Evolutionary conservation across 2,113 vertebrate species (phyloP).

Genomic region (Pantherophis guttatus): DNA sequence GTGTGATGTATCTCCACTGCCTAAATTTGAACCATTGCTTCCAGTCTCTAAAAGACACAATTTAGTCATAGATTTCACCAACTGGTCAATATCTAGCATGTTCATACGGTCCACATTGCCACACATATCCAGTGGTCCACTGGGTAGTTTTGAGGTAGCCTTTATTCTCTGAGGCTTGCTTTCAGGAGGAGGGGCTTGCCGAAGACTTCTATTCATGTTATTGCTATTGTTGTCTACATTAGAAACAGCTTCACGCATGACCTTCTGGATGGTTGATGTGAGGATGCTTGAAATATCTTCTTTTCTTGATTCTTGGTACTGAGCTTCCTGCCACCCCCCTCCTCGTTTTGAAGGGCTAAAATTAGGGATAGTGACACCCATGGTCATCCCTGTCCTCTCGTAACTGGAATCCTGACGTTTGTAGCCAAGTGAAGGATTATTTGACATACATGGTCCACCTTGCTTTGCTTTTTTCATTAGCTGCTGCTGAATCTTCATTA

Average conservation of each 20-base stretch:
- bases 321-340: conserved; percentile 23
- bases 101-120: conserved; percentile 55
- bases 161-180: conserved; percentile 18
- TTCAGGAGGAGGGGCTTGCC: not conserved
- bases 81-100: conserved; percentile 53
- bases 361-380: conserved; percentile 30
- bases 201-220: conserved; percentile 39
- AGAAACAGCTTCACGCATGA: conserved; percentile 52
- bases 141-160: conserved; percentile 17
- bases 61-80: conserved; percentile 66
- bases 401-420: conserved; percentile 43
- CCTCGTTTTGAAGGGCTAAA: conserved; percentile 24
- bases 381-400: conserved; percentile 36
- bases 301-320: conserved; percentile 47
- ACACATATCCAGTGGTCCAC: conserved; percentile 35
- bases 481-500: conserved; percentile 63
- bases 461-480: conserved; percentile 56
- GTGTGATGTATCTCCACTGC: not conserved
- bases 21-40: conserved; percentile 37
- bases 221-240: conserved; percentile 35
- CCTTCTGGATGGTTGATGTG: conserved; percentile 58
- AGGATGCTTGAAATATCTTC: conserved; percentile 55
- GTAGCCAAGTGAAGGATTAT: conserved; percentile 28
- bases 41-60: conserved; percentile 62
- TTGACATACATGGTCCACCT: conserved; percentile 31